These are phyloP conservation scores for Acrocephalus kingi DNA, from an alignment of 2,113 vertebrate genomes.

Conservation along the genomic window DNA sequence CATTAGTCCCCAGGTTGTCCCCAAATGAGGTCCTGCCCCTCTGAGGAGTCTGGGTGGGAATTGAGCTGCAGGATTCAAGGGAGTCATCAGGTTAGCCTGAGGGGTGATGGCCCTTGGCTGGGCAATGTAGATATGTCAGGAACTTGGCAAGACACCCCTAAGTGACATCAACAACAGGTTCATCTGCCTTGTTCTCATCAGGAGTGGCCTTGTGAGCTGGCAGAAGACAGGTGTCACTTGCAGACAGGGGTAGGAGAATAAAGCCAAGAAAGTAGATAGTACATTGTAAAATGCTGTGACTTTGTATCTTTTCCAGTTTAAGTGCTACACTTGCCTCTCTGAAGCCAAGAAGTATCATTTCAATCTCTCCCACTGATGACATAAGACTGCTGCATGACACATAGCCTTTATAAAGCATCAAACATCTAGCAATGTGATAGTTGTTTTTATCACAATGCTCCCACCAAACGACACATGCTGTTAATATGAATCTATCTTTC, in stretches of 20 bases:
- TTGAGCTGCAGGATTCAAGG: background rate
- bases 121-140: background rate
- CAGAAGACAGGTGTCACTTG: background rate
- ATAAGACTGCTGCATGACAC: slow-evolving; percentile 18
- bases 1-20: background rate
- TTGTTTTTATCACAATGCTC: slow-evolving; percentile 61
- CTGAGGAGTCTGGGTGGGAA: background rate
- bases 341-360: slow-evolving; percentile 28
- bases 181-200: background rate
- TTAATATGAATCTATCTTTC: slow-evolving; percentile 64
- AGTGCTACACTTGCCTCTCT: background rate
- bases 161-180: background rate
- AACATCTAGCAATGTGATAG: slow-evolving; percentile 34
- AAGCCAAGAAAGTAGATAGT: background rate
- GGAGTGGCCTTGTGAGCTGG: background rate
- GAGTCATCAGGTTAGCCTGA: background rate
- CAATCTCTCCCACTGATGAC: slow-evolving; percentile 30
- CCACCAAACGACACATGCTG: slow-evolving; percentile 54
- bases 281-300: background rate
- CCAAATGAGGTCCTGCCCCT: background rate
- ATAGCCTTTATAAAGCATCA: slow-evolving; percentile 50
- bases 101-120: background rate
- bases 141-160: background rate
- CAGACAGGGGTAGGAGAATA: background rate
- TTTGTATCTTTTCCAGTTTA: background rate